A percentile compares a stretch with the other conserved stretches of the same genome.
Conservation (phyloP, 2,888 invertebrate genomes). For the Acanthosepion lycidas region DNA sequence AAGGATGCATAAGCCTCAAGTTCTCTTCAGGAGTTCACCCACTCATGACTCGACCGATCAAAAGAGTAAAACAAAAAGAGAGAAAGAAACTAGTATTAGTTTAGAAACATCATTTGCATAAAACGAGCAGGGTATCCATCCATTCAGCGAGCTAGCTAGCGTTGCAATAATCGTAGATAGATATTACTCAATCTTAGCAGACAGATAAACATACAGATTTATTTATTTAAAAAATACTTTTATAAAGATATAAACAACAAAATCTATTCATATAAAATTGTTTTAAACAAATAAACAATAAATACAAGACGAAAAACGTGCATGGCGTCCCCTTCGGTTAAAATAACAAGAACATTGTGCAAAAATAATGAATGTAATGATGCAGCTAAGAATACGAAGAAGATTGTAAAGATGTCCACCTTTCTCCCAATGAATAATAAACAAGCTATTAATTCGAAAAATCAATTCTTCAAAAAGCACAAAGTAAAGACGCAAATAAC, state of each 20-base stretch:
- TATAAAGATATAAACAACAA: neutral
- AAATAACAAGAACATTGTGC: neutral
- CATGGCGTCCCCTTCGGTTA: constrained; percentile 13
- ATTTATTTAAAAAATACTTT: neutral
- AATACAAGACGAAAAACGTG: neutral
- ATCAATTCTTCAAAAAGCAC: neutral
- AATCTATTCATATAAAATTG: neutral
- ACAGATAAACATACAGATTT: neutral
- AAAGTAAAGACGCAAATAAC: neutral
- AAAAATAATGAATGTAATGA: neutral
- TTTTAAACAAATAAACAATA: neutral
- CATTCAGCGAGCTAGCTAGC: neutral
- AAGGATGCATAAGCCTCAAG: too few relatives aligned
- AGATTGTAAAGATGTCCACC: neutral
- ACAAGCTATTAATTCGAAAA: neutral
- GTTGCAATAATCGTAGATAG: neutral
- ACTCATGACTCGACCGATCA: neutral
- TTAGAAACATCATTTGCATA: neutral
- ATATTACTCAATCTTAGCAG: neutral
- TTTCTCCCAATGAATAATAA: neutral
- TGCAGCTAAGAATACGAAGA: neutral
- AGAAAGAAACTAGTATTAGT: neutral
- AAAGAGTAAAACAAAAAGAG: too few relatives aligned
- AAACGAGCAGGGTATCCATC: neutral
- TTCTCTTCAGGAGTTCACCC: neutral